Evolutionary conservation across 2,888 invertebrate genomes (phyloP), one percentile per base, ranked within the genome.

Genomic region (Cataglyphis altisquamis): DNA sequence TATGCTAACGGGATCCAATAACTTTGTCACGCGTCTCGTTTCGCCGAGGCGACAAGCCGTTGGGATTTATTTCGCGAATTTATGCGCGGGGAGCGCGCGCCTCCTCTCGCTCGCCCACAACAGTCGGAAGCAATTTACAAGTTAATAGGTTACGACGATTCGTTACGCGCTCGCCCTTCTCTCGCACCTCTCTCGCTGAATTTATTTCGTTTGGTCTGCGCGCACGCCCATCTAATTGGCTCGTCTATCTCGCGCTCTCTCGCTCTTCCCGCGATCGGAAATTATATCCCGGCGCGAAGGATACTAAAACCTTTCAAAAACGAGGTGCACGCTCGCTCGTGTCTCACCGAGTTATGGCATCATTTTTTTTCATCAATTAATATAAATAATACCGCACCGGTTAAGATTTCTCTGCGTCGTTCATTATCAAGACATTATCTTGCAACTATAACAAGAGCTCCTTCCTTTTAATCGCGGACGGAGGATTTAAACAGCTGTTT

Each of bases 81-180:
- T 90, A 90, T 90, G 90, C 90, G 84, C 70, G 84, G 60, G 63
- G 84, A 52, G 80, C 88, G 48, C 83, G 80, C 88, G 48, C 83
- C 82, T 78, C 64, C 32, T 68, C 83, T 67, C 72, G 60, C 84
- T 70, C 83, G 83, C 84, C 68, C 67, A 80, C 86, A 93, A 89
- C 92, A 94, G 92, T 94, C 94, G 94, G 94, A 94, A 94, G 94
- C 94, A 94, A 94, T 94, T 94, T 94, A 94, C 94, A 94, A 94
- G 94, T 94, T 94, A 94, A 94, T 94, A 94, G 94, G 93, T 92
- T 93, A 93, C 89, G 88, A 90, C 88, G 91, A 91, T 90, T 92
- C 91, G 89, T 92, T 86, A 83, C 84, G 62, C 81, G 63, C 81
- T 32, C 32, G 63, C 66, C 60, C 83, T 83, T 18, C 52, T 70